Base-by-base conservation (phyloP, 2,113 vertebrate genomes). In the Xiphorhynchus elegans region DNA sequence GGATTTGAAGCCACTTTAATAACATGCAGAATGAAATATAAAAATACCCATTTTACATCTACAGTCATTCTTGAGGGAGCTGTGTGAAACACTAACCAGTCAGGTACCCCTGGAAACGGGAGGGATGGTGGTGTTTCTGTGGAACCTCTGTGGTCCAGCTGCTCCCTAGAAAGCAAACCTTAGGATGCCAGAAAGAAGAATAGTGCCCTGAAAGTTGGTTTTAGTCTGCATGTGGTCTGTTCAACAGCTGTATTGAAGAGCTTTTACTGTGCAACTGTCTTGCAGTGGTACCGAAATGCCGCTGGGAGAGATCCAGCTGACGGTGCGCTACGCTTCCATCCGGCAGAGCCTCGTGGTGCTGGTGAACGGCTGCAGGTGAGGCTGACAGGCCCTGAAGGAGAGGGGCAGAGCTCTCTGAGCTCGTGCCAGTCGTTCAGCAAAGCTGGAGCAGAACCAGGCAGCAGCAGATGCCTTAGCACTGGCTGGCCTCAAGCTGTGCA, bases 251-350 rank as follows among this genome's bases (percentile, higher is more conserved):
- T 23, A 1, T 20, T 46, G 21, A 29, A 74, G 72, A 84, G 66
- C n/a, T 81, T 18, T 90, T 82, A 1, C 70, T 50, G 72, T 87
- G 80, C 23, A 3, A 37, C 67, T 96, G 59, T 94, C 63, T 97
- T 97, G 13, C 96, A 97, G 97, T 0, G 96, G 95, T 67, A 86
- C 72, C 0, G 96, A 97, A 56, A 97, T 98, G 73, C 96, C 98
- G 5, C 98, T 99, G 94, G 99, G 99, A 11, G 98, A 99, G 97
- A 98, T 99, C 77, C 97, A 98, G 69, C 97, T 99, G 84, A 98
- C 98, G 0, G 96, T 99, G 42, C 98, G 98, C 5, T 99, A 99
- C 0, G 98, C 98, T 37, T 97, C 96, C 10, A 83, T 99, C 63
- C 98, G 98, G 88, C 98, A 98, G 73, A 98, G 98, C 70, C 99